Conservation (phyloP, 1,140 invertebrate species). For the Pararge aegeria region DNA sequence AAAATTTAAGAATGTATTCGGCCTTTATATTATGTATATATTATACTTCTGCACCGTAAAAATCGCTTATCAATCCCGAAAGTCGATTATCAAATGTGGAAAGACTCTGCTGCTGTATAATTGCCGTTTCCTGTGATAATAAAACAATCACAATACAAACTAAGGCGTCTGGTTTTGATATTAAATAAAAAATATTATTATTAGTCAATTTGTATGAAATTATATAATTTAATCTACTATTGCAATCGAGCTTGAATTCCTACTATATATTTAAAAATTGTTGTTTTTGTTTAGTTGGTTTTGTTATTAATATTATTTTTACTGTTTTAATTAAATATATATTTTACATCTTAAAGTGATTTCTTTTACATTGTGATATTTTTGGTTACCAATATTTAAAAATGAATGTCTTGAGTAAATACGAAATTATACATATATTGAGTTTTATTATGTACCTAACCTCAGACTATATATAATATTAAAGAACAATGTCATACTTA, state of each 20-base stretch:
- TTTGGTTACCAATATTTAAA: slow-evolving; percentile 43
- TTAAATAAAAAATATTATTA: slow-evolving; percentile 25
- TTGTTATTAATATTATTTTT: slow-evolving; percentile 28
- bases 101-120: slow-evolving; percentile 36
- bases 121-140: slow-evolving; percentile 53
- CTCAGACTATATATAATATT: too few species aligned
- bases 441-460: slow-evolving; percentile 1
- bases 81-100: neutral
- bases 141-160: slow-evolving; percentile 37
- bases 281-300: slow-evolving; percentile 31
- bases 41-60: too few species aligned
- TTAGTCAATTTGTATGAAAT: slow-evolving; percentile 42
- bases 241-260: slow-evolving; percentile 43
- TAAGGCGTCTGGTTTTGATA: slow-evolving; percentile 31
- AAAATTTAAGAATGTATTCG: too few species aligned
- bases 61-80: too few species aligned
- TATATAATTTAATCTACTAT: slow-evolving; percentile 28
- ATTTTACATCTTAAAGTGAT: slow-evolving; percentile 24
- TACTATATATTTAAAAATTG: slow-evolving; percentile 33
- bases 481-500: too few species aligned
- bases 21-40: too few species aligned
- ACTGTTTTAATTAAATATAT: slow-evolving; percentile 28
- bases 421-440: slow-evolving; percentile 22
- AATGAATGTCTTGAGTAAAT: slow-evolving; percentile 40
- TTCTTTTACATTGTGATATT: slow-evolving; percentile 40